Percentiles rank a stretch among this genome's conserved stretches.
phyloP scores from a whole-genome alignment of 2,113 vertebrate genomes.

The Tricholaema leucomelas region DNA sequence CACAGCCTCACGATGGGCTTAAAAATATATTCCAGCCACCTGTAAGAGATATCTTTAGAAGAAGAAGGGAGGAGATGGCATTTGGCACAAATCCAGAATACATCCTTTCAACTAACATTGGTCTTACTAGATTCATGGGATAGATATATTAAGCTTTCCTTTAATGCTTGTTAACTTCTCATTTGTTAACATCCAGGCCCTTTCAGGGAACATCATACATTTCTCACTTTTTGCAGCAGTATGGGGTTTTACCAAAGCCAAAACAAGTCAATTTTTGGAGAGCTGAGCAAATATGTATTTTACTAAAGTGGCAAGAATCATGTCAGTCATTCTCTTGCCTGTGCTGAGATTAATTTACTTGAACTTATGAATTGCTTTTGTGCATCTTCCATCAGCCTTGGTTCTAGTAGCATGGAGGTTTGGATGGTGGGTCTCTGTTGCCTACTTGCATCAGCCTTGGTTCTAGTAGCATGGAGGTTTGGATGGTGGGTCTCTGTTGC shows the following conservation, averaged over 20 bases:
- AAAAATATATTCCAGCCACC: conserved; percentile 18
- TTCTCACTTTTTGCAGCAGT: neutral
- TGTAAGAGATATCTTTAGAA: conserved; percentile 25
- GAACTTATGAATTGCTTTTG: neutral
- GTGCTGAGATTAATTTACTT: neutral
- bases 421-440: neutral
- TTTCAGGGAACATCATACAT: neutral
- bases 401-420: neutral
- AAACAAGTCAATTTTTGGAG: neutral
- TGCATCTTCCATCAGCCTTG: neutral
- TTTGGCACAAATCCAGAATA: neutral
- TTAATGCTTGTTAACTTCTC: neutral
- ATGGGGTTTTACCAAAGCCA: neutral
- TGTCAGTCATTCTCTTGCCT: neutral
- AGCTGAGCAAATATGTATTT: neutral
- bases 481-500: too few species aligned
- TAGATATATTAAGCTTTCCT: conserved; percentile 19
- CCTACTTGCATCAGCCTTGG: neutral
- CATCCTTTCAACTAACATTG: conserved; percentile 23
- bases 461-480: neutral
- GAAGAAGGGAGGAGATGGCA: neutral
- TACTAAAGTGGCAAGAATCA: neutral
- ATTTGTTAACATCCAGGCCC: neutral
- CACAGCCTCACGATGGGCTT: neutral
- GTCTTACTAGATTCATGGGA: neutral